A percentile compares a stretch with the other conserved stretches of the same genome.
Evolutionary conservation across 2,888 invertebrate genomes (phyloP).

Genomic region (Myathropa florea): DNA sequence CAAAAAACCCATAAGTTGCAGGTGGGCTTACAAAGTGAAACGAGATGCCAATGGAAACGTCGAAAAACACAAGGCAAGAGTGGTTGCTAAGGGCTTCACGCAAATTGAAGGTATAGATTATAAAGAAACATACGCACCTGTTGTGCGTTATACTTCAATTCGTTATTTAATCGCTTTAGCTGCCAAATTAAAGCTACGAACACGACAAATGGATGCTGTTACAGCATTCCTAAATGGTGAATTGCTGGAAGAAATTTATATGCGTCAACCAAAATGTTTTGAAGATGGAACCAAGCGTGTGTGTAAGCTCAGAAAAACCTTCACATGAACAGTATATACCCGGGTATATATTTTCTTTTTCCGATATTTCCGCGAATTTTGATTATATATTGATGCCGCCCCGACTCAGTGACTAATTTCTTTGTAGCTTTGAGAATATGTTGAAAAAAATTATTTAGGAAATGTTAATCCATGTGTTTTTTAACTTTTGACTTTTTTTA

Average conservation of each 20-base stretch:
- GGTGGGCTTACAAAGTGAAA: background rate
- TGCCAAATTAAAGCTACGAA: background rate
- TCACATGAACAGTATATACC: no score
- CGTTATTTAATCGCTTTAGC: slow-evolving; percentile 13
- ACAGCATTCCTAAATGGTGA: slow-evolving; percentile 41
- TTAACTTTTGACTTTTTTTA: no score
- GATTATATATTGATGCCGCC: no score
- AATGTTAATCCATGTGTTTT: no score
- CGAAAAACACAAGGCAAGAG: background rate
- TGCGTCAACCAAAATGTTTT: slow-evolving; percentile 63
- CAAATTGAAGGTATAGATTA: slow-evolving; percentile 10
- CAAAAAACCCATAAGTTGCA: background rate
- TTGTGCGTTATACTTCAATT: slow-evolving; percentile 10
- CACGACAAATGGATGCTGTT: slow-evolving; percentile 3
- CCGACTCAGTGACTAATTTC: no score
- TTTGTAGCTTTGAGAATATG: no score
- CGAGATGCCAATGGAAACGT: no score
- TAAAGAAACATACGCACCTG: background rate
- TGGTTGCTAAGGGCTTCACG: slow-evolving; percentile 1
- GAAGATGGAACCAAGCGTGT: no score
- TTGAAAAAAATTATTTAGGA: no score
- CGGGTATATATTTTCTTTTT: no score
- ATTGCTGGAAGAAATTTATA: slow-evolving; percentile 46
- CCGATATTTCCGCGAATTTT: no score
- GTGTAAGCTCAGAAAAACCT: no score